Base-by-base conservation (phyloP, 2,888 invertebrate species). In the Acrocyrtus sp. region DNA sequence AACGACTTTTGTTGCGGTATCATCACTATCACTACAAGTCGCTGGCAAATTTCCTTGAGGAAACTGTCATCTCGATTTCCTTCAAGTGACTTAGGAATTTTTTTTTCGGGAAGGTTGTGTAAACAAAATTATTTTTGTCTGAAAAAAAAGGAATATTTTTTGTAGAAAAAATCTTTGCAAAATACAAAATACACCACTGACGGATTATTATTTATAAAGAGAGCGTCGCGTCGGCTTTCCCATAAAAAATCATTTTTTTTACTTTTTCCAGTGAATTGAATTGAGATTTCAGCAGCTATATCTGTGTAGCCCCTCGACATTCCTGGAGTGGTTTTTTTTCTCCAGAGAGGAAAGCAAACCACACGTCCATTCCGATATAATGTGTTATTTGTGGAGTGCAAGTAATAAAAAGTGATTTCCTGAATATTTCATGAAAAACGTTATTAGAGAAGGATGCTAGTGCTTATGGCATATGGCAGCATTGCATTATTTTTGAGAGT, bases 391-490 rank as follows among this genome's bases (percentile, higher is more conserved):
- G 51, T 22, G 12, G 24, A 39, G 10, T 24, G 39, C 21, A 41
- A 43, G 41, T 43, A 24, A 5, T 12, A 15, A 43, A 24, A 34
- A 17, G 21, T 26, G n/a, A 19, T 41, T 19, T 45, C n/a, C 47
- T 41, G 62, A 62, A 62, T 62, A 62, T 62, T 62, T 62, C 26
- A 62, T 62, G 51, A 62, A 50, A 41, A 34, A 61, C 29, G 34
- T 19, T 21, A 24, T 29, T 45, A 50, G 39, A n/a, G n/a, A n/a
- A n/a, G n/a, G n/a, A n/a, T n/a, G n/a, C n/a, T n/a, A n/a, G n/a
- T n/a, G n/a, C n/a, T n/a, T n/a, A n/a, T n/a, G n/a, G n/a, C n/a
- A n/a, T n/a, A n/a, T n/a, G n/a, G n/a, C n/a, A n/a, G n/a, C n/a
- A n/a, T n/a, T n/a, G n/a, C n/a, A n/a, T 48, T 61, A 50, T 61